These are phyloP conservation scores for Sinotaia quadrata DNA, from an alignment of 2,888 invertebrate species.

Conservation along the genomic window DNA sequence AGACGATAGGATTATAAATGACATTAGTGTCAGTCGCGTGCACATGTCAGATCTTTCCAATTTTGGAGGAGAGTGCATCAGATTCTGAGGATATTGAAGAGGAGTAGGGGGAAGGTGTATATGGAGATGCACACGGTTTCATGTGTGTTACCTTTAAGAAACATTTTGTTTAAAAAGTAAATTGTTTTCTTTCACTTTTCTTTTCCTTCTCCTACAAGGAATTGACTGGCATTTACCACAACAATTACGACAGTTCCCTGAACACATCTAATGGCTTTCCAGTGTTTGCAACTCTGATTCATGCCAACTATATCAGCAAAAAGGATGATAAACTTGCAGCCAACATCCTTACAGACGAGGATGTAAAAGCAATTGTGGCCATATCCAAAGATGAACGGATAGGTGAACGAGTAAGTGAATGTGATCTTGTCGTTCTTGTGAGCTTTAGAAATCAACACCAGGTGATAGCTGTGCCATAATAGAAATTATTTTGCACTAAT, in stretches of 20 bases:
- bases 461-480: too few species aligned
- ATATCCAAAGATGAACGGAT: conserved; percentile 83
- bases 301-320: conserved; percentile 94
- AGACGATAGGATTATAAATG: too few species aligned
- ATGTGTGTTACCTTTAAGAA: too few species aligned
- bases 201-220: conserved; percentile 70
- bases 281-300: conserved; percentile 96
- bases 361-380: conserved; percentile 80
- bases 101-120: too few species aligned
- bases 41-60: too few species aligned
- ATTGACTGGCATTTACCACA: conserved; percentile 90
- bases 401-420: conserved; percentile 79
- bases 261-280: conserved; percentile 92
- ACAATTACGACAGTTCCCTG: conserved; percentile 96
- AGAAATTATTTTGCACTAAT: too few species aligned
- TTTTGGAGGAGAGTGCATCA: too few species aligned
- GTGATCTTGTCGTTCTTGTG: not conserved
- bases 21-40: too few species aligned
- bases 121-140: too few species aligned
- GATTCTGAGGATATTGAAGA: too few species aligned
- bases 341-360: conserved; percentile 95
- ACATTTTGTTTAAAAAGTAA: not conserved
- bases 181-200: not conserved
- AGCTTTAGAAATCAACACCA: too few species aligned
- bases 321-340: conserved; percentile 95